These are phyloP conservation scores for Xenentodon cancila DNA, from an alignment of 2,797 vertebrate genomes.

Conservation along the genomic window DNA sequence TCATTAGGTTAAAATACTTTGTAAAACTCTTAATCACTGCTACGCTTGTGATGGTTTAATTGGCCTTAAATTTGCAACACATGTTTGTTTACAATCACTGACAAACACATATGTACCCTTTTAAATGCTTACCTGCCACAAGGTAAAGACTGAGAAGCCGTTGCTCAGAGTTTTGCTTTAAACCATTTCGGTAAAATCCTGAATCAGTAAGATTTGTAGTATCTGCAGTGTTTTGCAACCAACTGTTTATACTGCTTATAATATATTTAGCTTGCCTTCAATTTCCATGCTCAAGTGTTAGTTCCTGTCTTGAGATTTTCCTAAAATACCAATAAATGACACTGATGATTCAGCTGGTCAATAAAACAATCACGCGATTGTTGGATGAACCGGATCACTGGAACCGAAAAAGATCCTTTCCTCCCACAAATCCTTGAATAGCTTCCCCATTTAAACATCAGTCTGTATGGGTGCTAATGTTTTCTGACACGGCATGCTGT, in stretches of 20 bases:
- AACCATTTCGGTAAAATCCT: constrained; percentile 1
- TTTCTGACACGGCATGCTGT: constrained; percentile 68
- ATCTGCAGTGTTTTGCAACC: constrained; percentile 2
- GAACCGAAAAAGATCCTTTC: constrained; percentile 55
- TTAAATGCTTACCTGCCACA: not conserved
- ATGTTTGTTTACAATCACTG: no score
- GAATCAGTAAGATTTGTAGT: constrained; percentile 31
- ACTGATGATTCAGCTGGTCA: constrained; percentile 57
- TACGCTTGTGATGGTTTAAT: no score
- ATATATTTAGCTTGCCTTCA: constrained; percentile 44
- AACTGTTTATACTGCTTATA: constrained; percentile 48
- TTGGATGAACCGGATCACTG: constrained; percentile 64
- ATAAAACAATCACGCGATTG: constrained; percentile 61
- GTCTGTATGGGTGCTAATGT: constrained; percentile 68
- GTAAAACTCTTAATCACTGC: no score
- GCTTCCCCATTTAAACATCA: constrained; percentile 69
- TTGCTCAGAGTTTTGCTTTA: constrained; percentile 14
- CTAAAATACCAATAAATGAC: constrained; percentile 75
- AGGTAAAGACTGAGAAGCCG: constrained; percentile 9
- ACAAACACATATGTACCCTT: no score
- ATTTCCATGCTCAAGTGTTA: constrained; percentile 35
- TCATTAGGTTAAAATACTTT: no score
- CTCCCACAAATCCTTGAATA: constrained; percentile 74
- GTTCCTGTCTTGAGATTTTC: constrained; percentile 59
- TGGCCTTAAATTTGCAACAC: no score